Base-by-base conservation (phyloP, 2,888 invertebrate genomes). In the Scaeva pyrastri region DNA sequence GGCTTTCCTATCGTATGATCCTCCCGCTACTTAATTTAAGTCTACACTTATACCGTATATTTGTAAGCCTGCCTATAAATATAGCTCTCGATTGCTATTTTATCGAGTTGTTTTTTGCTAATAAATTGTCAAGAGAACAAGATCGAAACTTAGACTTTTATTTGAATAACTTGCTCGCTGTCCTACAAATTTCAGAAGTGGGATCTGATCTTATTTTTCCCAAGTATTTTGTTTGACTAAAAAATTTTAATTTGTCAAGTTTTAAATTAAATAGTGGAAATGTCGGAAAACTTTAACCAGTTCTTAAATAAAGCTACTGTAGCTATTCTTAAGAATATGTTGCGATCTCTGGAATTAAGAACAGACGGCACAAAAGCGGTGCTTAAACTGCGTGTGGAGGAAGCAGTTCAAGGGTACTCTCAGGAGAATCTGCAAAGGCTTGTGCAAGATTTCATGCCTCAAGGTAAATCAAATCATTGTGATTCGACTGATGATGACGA, bases 281-380 rank as follows among this genome's bases (percentile, higher is more conserved):
- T 70, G 68, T 52, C 68, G n/a, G 52, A 70, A 39, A 7, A 21
- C 5, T 70, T 55, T 55, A 41, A 52, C 16, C 8, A 70, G 12
- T 70, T 70, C 23, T 1, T 50, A 1, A 39, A 41, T 31, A 39
- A 41, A 70, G 55, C 55, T 36, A 70, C 70, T 8, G 52, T 55
- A 16, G 36, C 36, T 48, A 66, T 36, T 39, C 48, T 66, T 10
- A 55, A 70, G 55, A 41, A 41, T 7, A 41, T 52, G 2, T 52
- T 70, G 26, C 19, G 68, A 39, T 39, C 31, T 19, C 23, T 68
- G 6, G 21, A 36, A 4, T 16, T 52, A 31, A 36, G 19, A 68
- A 52, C 50, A 8, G 14, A 45, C 48, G 64, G 64, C 48, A 43
- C 8, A 23, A 48, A 64, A 16, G 45, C 48, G 19, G 36, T 50